Conservation (phyloP, 2,888 invertebrate genomes). For the Polydesmus complanatus region DNA sequence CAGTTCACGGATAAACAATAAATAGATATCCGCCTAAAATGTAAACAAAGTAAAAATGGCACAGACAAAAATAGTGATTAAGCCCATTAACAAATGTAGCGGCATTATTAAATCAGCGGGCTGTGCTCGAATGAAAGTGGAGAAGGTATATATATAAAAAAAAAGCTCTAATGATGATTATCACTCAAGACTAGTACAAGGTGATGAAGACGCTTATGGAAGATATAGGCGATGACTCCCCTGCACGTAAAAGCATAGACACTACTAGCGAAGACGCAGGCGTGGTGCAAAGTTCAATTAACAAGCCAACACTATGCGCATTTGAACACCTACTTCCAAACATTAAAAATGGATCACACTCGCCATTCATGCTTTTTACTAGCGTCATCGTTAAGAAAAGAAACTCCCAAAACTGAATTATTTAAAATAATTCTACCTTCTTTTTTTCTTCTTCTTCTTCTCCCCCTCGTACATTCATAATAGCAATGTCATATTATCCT, state of each 20-base stretch:
- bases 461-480: too few relatives aligned
- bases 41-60: not conserved
- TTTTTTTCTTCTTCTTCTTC: too few relatives aligned
- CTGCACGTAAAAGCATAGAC: not conserved
- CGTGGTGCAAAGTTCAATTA: not conserved
- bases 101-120: not conserved
- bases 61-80: not conserved
- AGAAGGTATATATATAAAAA: not conserved
- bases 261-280: not conserved
- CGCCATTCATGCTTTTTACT: too few relatives aligned
- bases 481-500: too few relatives aligned
- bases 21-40: not conserved
- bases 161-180: not conserved
- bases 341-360: not conserved
- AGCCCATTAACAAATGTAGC: not conserved
- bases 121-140: too few relatives aligned
- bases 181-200: not conserved
- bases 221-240: not conserved
- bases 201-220: not conserved
- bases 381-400: too few relatives aligned
- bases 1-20: not conserved
- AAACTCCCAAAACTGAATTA: too few relatives aligned
- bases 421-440: too few relatives aligned
- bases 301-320: not conserved
- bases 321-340: not conserved